Conservation (phyloP, 2,888 invertebrate species). For the Lagria hirta region DNA sequence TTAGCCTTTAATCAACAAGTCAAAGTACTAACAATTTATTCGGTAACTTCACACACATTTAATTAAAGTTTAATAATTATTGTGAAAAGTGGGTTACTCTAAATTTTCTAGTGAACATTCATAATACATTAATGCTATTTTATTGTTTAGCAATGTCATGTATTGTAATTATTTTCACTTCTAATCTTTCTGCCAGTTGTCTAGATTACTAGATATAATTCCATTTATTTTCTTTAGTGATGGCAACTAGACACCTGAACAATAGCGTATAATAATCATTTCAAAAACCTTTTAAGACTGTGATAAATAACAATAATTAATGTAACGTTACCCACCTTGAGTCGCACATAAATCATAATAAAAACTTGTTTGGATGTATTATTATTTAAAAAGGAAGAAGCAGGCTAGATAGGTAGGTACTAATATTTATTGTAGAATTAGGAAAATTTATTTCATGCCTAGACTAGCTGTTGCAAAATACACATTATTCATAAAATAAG, state of each 20-base stretch:
- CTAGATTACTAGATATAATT: constrained; percentile 6
- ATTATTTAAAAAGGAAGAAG: too few species aligned
- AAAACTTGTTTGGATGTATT: too few species aligned
- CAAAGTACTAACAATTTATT: too few species aligned
- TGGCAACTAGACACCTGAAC: constrained; percentile 2
- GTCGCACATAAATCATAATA: constrained; percentile 4
- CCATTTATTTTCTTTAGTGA: constrained; percentile 4
- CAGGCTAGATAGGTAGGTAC: too few species aligned
- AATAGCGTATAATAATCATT: constrained; percentile 2
- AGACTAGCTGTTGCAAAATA: too few species aligned
- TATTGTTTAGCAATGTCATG: constrained; percentile 4
- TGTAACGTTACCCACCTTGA: constrained; percentile 7
- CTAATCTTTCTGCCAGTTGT: neutral
- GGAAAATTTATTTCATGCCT: too few species aligned
- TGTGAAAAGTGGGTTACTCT: neutral
- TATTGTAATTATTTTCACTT: neutral
- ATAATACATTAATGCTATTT: too few species aligned
- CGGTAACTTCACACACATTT: too few species aligned
- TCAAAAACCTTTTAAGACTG: constrained; percentile 4
- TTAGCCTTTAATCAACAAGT: too few species aligned
- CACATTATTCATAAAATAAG: too few species aligned
- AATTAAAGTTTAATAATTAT: neutral
- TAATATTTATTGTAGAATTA: too few species aligned
- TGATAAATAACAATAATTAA: constrained; percentile 4
- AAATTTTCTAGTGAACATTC: too few species aligned